Evolutionary conservation across 1,140 invertebrate genomes (phyloP).

Genomic region (Uloborus diversus): DNA sequence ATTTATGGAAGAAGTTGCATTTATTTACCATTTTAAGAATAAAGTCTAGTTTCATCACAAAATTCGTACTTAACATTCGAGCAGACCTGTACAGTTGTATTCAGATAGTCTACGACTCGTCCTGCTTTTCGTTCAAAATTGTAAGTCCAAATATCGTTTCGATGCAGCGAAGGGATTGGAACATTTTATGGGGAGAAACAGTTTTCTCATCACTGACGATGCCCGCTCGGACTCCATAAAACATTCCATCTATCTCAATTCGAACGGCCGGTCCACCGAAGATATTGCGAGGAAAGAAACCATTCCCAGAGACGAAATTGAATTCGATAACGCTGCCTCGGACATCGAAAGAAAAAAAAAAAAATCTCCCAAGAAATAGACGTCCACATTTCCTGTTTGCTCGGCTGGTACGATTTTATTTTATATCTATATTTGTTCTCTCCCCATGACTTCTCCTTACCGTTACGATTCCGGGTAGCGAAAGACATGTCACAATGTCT

Average conservation of each 20-base stretch:
- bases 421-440: conserved; percentile 28
- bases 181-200: too few relatives aligned
- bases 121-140: too few relatives aligned
- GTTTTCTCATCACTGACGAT: too few relatives aligned
- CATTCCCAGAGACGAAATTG: conserved; percentile 11
- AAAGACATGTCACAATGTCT: conserved; percentile 49
- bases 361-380: conserved; percentile 41
- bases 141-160: too few relatives aligned
- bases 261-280: neutral
- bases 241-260: conserved; percentile 42
- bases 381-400: conserved; percentile 52
- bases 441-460: neutral
- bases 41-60: too few relatives aligned
- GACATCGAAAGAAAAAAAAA: conserved; percentile 15
- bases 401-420: conserved; percentile 44
- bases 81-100: too few relatives aligned
- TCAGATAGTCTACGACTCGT: too few relatives aligned
- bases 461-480: conserved; percentile 35
- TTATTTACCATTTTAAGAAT: too few relatives aligned
- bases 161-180: too few relatives aligned
- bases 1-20: too few relatives aligned
- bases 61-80: too few relatives aligned
- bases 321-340: conserved; percentile 45
- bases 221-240: conserved; percentile 3
- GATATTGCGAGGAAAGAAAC: conserved; percentile 26